Conservation (phyloP, 1,140 invertebrate species). For the Chrysoperla carnea region DNA sequence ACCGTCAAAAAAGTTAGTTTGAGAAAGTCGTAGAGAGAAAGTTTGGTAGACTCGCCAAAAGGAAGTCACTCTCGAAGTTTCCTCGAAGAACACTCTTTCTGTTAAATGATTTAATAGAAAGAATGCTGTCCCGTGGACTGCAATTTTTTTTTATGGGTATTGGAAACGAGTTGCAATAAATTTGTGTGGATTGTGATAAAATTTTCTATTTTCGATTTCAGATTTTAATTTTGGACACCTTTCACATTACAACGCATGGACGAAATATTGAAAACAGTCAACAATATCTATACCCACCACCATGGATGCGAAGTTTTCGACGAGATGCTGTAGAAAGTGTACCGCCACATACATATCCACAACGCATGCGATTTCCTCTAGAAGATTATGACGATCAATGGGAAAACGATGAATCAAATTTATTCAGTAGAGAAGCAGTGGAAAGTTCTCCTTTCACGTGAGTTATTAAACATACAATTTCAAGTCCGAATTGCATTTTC, state of each 20-base stretch:
- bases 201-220: too few relatives aligned
- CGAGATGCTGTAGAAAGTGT: conserved; percentile 34
- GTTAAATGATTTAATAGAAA: too few relatives aligned
- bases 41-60: too few relatives aligned
- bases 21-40: too few relatives aligned
- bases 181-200: too few relatives aligned
- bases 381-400: background rate
- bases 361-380: conserved; percentile 4
- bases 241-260: background rate
- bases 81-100: too few relatives aligned
- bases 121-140: too few relatives aligned
- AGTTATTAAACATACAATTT: background rate
- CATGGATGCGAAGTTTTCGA: conserved; percentile 22
- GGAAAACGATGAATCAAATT: conserved; percentile 2
- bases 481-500: conserved; percentile 2
- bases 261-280: conserved; percentile 6
- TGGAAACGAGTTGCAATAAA: too few relatives aligned
- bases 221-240: too few relatives aligned
- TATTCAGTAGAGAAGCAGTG: conserved; percentile 3
- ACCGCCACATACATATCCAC: conserved; percentile 12
- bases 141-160: too few relatives aligned
- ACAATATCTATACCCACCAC: conserved; percentile 5
- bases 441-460: conserved; percentile 13
- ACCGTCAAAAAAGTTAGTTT: too few relatives aligned
- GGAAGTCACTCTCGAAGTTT: too few relatives aligned